Conservation (phyloP, 2,113 vertebrate genomes). For the Notothenia coriiceps region DNA sequence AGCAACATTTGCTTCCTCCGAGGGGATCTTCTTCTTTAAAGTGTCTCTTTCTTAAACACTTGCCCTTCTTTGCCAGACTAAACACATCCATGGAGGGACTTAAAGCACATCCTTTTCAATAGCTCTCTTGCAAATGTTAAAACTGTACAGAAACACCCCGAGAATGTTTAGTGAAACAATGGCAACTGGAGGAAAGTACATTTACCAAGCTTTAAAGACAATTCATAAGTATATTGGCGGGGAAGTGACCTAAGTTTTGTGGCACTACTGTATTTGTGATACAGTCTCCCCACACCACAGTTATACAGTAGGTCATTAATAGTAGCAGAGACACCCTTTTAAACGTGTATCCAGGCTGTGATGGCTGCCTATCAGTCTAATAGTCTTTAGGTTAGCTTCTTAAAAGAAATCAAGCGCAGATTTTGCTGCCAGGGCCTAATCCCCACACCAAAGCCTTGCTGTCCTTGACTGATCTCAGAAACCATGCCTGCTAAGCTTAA, state of each 20-base stretch:
- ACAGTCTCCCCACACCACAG: too few species aligned
- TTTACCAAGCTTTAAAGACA: constrained; percentile 32
- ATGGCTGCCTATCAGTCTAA: constrained; percentile 40
- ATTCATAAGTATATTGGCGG: constrained; percentile 27
- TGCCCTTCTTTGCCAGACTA: constrained; percentile 58
- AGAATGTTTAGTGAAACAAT: constrained; percentile 41
- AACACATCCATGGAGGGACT: constrained; percentile 71
- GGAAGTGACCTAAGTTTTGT: constrained; percentile 34
- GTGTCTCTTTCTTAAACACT: constrained; percentile 67
- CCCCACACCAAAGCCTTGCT: constrained; percentile 67
- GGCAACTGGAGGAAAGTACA: constrained; percentile 24
- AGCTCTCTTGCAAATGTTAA: constrained; percentile 54
- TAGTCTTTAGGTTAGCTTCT: constrained; percentile 38
- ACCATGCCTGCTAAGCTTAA: constrained; percentile 54
- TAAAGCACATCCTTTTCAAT: constrained; percentile 45
- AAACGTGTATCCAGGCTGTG: constrained; percentile 28
- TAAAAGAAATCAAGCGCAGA: constrained; percentile 48
- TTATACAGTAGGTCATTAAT: constrained; percentile 14
- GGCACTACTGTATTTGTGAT: constrained; percentile 4
- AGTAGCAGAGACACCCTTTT: constrained; percentile 11
- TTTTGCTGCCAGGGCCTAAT: constrained; percentile 58
- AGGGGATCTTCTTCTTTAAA: constrained; percentile 68
- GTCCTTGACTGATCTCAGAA: constrained; percentile 71
- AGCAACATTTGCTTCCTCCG: constrained; percentile 45
- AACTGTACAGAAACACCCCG: constrained; percentile 35